Evolutionary conservation across 2,113 vertebrate species (phyloP).

Genomic region (Xiphophorus maculatus): DNA sequence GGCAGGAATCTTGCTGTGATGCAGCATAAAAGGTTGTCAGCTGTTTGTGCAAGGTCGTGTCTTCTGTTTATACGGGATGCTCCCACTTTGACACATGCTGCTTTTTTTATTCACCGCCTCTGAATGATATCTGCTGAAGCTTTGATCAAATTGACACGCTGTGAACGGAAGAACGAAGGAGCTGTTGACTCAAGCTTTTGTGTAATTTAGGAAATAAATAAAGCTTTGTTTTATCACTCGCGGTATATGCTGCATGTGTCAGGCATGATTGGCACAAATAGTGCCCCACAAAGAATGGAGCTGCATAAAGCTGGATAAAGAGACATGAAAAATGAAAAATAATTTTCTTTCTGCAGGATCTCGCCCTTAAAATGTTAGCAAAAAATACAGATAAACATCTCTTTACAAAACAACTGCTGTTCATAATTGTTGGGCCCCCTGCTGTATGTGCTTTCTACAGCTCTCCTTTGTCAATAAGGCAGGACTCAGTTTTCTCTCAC

Average conservation of each 20-base stretch:
- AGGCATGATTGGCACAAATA: background rate
- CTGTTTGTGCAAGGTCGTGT: slow-evolving; percentile 12
- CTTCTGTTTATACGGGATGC: background rate
- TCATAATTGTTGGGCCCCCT: background rate
- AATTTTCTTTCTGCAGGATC: too few species aligned
- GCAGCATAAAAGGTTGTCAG: background rate
- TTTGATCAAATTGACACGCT: background rate
- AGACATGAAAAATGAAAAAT: background rate
- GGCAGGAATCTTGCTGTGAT: slow-evolving; percentile 6
- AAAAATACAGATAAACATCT: background rate
- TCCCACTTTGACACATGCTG: slow-evolving; percentile 1
- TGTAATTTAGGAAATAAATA: slow-evolving; percentile 9
- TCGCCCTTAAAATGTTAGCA: background rate
- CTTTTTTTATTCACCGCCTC: background rate
- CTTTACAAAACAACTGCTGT: background rate
- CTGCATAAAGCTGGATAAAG: background rate
- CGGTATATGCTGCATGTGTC: background rate
- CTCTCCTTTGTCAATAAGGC: background rate
- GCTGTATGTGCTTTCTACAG: background rate
- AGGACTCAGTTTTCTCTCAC: background rate
- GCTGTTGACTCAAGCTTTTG: background rate
- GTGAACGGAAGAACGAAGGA: background rate
- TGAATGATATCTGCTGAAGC: background rate
- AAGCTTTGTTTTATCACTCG: slow-evolving; percentile 3
- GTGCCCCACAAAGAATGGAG: background rate